These are phyloP conservation scores for Danionella cerebrum DNA, from an alignment of 2,113 vertebrate species.

Conservation along the genomic window DNA sequence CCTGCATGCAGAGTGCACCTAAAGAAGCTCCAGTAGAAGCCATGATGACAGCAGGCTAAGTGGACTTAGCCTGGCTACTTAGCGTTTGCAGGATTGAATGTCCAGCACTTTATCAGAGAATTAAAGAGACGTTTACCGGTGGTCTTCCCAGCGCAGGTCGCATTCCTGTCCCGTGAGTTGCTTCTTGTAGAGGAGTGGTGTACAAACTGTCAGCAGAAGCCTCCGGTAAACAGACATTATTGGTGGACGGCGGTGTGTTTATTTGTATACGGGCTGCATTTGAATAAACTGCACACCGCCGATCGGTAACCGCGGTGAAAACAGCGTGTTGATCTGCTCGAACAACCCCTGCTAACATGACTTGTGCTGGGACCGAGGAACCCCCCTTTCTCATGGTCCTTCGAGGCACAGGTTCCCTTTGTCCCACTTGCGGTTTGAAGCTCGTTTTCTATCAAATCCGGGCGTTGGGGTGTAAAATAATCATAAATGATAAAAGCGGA, in stretches of 20 bases:
- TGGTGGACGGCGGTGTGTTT: conserved; percentile 38
- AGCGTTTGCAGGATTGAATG: neutral
- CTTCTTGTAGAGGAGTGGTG: conserved; percentile 44
- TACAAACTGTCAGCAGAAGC: conserved; percentile 38
- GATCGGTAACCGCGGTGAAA: conserved; percentile 32
- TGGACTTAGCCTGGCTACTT: conserved; percentile 1
- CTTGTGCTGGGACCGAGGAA: conserved; percentile 40
- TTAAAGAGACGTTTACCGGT: conserved; percentile 41
- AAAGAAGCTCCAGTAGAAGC: neutral
- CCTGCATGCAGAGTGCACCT: neutral
- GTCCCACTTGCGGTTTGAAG: conserved; percentile 30
- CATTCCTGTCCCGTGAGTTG: conserved; percentile 37
- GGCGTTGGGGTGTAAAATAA: conserved; percentile 31
- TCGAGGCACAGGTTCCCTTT: conserved; percentile 33
- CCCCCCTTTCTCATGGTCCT: conserved; percentile 50
- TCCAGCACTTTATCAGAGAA: neutral
- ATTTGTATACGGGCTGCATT: conserved; percentile 38
- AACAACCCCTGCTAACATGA: conserved; percentile 32
- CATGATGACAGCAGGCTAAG: conserved; percentile 19
- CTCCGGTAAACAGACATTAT: conserved; percentile 35
- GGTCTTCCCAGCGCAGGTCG: conserved; percentile 44
- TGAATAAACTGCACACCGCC: conserved; percentile 25
- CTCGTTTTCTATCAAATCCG: conserved; percentile 25
- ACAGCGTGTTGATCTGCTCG: conserved; percentile 32
- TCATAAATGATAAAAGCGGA: conserved; percentile 11